Evolutionary conservation across 2,888 invertebrate species (phyloP).

Genomic region (Trachelus tabidus): DNA sequence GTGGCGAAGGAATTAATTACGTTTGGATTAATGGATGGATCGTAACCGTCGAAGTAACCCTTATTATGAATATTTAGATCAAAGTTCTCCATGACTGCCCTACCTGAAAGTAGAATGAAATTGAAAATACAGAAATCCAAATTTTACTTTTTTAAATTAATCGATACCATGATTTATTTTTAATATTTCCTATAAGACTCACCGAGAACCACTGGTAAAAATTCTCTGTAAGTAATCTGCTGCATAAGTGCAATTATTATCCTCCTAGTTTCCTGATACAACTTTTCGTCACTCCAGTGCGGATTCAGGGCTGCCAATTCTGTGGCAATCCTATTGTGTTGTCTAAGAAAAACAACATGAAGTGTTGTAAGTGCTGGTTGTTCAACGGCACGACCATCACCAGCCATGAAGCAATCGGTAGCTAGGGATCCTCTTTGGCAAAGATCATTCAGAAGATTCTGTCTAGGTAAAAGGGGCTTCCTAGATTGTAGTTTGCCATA

Average conservation of each 20-base stretch:
- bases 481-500: conserved; percentile 76
- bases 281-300: conserved; percentile 89
- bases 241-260: conserved; percentile 86
- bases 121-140: background rate
- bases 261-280: conserved; percentile 86
- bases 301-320: conserved; percentile 79
- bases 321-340: conserved; percentile 81
- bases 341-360: conserved; percentile 80
- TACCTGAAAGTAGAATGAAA: conserved; percentile 66
- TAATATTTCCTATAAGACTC: conserved; percentile 25
- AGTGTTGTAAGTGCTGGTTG: conserved; percentile 83
- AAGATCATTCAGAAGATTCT: conserved; percentile 71
- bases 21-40: conserved; percentile 76
- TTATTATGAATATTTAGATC: conserved; percentile 76
- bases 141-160: background rate
- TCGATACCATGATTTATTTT: background rate
- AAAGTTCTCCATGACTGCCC: conserved; percentile 80
- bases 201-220: conserved; percentile 83
- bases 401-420: conserved; percentile 81
- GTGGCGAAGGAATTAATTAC: conserved; percentile 84
- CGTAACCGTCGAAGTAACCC: conserved; percentile 80
- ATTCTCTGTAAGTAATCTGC: conserved; percentile 86
- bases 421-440: conserved; percentile 80
- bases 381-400: conserved; percentile 83
- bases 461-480: conserved; percentile 69